Conservation (phyloP, 2,888 invertebrate genomes). For the Mellilla xanthometata region DNA sequence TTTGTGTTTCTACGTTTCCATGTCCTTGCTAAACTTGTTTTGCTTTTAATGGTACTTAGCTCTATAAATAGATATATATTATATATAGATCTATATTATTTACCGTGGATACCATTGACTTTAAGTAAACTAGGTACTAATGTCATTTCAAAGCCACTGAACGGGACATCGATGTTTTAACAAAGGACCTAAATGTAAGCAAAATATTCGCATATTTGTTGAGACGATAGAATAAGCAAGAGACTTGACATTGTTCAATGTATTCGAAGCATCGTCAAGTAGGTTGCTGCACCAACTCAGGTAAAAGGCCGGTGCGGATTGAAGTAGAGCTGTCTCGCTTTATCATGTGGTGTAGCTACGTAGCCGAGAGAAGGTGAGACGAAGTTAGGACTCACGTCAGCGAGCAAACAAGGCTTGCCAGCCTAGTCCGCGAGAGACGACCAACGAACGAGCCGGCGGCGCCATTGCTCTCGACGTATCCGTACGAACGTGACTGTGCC, state of each 20-base stretch:
- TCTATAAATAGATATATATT: background rate
- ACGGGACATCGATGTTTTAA: background rate
- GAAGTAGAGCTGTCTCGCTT: slow-evolving; percentile 47
- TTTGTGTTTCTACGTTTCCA: slow-evolving; percentile 1
- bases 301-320: slow-evolving; percentile 46
- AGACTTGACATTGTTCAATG: slow-evolving; percentile 68
- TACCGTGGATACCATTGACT: no score
- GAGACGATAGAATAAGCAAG: slow-evolving; percentile 58
- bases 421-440: slow-evolving; percentile 73
- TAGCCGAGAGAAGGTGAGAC: slow-evolving; percentile 46
- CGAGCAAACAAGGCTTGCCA: slow-evolving; percentile 78
- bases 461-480: slow-evolving; percentile 78
- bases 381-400: slow-evolving; percentile 59
- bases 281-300: slow-evolving; percentile 74
- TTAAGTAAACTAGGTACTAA: no score
- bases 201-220: slow-evolving; percentile 52
- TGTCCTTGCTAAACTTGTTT: slow-evolving; percentile 16
- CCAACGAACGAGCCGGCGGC: slow-evolving; percentile 69
- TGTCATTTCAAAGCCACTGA: no score
- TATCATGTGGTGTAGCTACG: slow-evolving; percentile 8
- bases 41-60: slow-evolving; percentile 7
- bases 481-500: slow-evolving; percentile 77
- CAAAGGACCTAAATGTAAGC: background rate
- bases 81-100: no score
- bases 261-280: slow-evolving; percentile 66